phyloP scores from a whole-genome alignment of 2,797 vertebrate genomes.

The Benthosema pterotum region DNA sequence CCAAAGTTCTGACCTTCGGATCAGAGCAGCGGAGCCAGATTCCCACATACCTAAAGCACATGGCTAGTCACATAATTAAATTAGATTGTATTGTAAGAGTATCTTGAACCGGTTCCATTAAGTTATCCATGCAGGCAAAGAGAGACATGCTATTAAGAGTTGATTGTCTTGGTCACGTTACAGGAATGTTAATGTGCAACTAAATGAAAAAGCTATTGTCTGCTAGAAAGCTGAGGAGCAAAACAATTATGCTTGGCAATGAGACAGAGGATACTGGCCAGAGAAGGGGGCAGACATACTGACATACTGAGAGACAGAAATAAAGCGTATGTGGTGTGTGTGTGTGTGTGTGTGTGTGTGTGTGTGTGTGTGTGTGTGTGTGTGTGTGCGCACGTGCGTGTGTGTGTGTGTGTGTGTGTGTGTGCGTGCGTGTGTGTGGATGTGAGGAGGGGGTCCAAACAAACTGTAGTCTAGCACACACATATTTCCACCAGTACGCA shows the following conservation, averaged over 20 bases:
- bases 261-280: not conserved
- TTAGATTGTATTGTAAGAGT: conserved; percentile 11
- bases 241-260: not conserved
- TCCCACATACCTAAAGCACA: conserved; percentile 11
- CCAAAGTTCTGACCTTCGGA: not conserved
- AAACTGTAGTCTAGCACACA: conserved; percentile 6
- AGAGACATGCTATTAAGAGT: not conserved
- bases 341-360: too few species aligned
- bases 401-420: too few species aligned
- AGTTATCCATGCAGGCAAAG: conserved; percentile 15
- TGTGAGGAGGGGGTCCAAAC: conserved; percentile 18
- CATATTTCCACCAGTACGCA: conserved; percentile 40
- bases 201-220: conserved; percentile 16
- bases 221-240: not conserved
- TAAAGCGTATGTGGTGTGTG: not conserved
- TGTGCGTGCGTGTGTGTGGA: conserved; percentile 19
- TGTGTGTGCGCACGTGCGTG: too few species aligned
- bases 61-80: conserved; percentile 9
- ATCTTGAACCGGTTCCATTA: conserved; percentile 5
- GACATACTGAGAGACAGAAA: not conserved
- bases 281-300: not conserved
- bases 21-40: not conserved
- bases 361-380: not conserved
- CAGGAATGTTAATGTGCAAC: conserved; percentile 13
- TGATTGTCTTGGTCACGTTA: not conserved